Percentiles rank a stretch among this genome's conserved stretches.
Evolutionary conservation across 2,113 vertebrate genomes (phyloP).

Genomic region (Origma solitaria): DNA sequence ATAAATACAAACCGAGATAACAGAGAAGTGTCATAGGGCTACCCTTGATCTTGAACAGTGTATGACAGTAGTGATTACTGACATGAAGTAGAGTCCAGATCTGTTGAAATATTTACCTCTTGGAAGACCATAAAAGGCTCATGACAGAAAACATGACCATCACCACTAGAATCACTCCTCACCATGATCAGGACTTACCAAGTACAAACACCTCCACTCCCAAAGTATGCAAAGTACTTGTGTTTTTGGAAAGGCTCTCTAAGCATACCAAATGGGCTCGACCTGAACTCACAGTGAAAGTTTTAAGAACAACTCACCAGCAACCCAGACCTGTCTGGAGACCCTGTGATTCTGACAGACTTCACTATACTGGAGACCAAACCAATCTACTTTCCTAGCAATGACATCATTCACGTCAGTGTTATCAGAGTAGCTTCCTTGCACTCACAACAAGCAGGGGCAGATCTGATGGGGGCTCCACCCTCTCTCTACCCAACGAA

Average conservation of each 20-base stretch:
- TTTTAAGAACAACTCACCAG: background rate
- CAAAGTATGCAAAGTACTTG: background rate
- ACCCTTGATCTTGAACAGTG: background rate
- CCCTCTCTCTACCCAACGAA: background rate
- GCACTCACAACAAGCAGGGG: background rate
- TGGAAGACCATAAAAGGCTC: background rate
- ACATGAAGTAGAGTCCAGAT: background rate
- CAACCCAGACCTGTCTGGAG: background rate
- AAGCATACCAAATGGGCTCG: accelerated
- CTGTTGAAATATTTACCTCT: background rate
- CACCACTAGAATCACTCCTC: background rate
- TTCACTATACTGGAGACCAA: background rate
- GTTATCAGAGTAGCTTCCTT: background rate
- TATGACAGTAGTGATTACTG: background rate
- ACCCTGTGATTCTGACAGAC: background rate
- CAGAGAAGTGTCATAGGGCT: background rate
- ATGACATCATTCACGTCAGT: background rate
- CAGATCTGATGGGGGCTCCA: background rate
- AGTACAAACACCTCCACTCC: background rate
- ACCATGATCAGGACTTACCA: background rate
- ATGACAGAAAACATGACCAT: background rate
- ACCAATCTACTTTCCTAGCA: background rate
- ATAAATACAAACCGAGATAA: background rate
- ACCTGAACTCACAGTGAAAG: background rate
- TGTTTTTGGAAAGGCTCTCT: background rate